Evolutionary conservation across 2,797 vertebrate species (phyloP).

Genomic region (Hapalemur alaotrensis): DNA sequence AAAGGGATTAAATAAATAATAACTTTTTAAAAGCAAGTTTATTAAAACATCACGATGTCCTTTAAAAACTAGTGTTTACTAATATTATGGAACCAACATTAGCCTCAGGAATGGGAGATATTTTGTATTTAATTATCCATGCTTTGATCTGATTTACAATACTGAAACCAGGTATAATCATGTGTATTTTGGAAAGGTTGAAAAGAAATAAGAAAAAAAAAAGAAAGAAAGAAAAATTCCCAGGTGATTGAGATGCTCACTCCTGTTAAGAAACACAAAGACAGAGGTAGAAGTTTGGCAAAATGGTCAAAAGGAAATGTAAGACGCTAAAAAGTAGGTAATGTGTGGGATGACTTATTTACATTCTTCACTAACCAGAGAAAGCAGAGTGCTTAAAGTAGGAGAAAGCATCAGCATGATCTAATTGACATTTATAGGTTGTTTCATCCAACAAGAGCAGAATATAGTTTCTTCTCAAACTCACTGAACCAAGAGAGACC

Average conservation of each 20-base stretch:
- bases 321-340: background rate
- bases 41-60: background rate
- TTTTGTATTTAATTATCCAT: constrained; percentile 4
- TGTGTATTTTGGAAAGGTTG: background rate
- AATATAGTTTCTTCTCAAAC: constrained; percentile 2
- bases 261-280: constrained; percentile 26
- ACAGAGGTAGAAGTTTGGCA: background rate
- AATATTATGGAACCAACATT: background rate
- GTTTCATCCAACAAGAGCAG: background rate
- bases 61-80: constrained; percentile 14
- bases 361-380: background rate
- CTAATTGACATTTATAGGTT: background rate
- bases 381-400: constrained; percentile 4
- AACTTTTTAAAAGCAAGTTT: constrained; percentile 19
- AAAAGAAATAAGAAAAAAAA: background rate
- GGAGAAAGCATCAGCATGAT: background rate
- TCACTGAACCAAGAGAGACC: background rate
- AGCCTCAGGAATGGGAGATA: background rate
- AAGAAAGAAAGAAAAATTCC: background rate
- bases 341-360: background rate
- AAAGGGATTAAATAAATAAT: background rate
- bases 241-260: background rate
- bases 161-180: background rate
- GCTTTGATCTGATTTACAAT: background rate
- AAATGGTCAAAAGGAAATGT: background rate